Evolutionary conservation across 1,140 invertebrate genomes (phyloP).

Genomic region (Brachionus koreanus): DNA sequence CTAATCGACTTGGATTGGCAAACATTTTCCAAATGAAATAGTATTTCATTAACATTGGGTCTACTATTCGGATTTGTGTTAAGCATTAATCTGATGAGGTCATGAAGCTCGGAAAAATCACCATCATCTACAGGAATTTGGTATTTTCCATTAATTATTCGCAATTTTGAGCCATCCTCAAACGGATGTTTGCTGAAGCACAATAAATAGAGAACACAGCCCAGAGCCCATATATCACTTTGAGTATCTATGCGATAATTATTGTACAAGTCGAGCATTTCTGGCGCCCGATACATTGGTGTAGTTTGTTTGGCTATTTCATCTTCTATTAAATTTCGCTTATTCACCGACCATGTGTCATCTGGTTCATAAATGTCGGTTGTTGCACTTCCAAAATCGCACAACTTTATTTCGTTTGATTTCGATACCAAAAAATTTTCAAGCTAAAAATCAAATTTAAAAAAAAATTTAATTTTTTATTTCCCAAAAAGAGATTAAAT

Average conservation of each 20-base stretch:
- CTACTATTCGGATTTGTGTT: slow-evolving; percentile 45
- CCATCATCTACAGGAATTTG: slow-evolving; percentile 64
- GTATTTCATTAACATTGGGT: slow-evolving; percentile 41
- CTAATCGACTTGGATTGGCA: slow-evolving; percentile 23
- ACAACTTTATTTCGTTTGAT: slow-evolving; percentile 83
- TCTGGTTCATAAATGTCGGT: slow-evolving; percentile 77
- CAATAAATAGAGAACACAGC: slow-evolving; percentile 86
- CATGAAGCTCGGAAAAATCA: slow-evolving; percentile 25
- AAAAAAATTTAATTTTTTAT: no score
- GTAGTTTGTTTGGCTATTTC: slow-evolving; percentile 68
- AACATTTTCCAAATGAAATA: slow-evolving; percentile 38
- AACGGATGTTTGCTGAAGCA: slow-evolving; percentile 93
- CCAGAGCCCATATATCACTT: slow-evolving; percentile 91
- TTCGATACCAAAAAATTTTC: slow-evolving; percentile 72
- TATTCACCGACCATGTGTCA: slow-evolving; percentile 81
- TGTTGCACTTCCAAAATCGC: slow-evolving; percentile 96
- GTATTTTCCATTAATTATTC: slow-evolving; percentile 92
- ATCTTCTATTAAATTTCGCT: slow-evolving; percentile 87
- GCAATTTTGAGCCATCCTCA: slow-evolving; percentile 88
- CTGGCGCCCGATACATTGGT: slow-evolving; percentile 74
- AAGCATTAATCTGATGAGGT: slow-evolving; percentile 37
- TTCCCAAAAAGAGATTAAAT: no score
- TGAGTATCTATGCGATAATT: slow-evolving; percentile 79
- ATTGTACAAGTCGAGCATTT: slow-evolving; percentile 95
- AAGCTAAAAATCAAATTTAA: slow-evolving; percentile 55